Evolutionary conservation across 1,140 invertebrate species (phyloP), one percentile per base, ranked within the genome.

Genomic region (Conopomorpha cramerella): DNA sequence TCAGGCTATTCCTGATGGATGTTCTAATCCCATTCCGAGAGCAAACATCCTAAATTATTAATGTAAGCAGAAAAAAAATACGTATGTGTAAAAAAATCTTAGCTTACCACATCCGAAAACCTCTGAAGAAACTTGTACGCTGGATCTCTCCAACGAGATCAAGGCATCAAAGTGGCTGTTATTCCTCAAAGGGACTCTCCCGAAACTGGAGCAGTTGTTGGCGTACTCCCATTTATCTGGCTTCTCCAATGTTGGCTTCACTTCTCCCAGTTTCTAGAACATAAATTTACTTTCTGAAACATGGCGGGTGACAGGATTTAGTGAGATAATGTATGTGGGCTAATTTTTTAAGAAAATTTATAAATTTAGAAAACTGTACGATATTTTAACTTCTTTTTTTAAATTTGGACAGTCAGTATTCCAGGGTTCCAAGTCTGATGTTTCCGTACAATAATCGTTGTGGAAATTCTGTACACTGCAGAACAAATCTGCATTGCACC

Each of bases 91-190:
- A 30, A n/a, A 28, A 31, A 10, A 43, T 33, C 41, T 43, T 33
- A 72, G 39, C 34, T 55, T 53, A 73, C 68, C 55, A 31, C 68
- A 74, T 27, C 56, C 55, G 39, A 65, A 74, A 0, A 74, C 64
- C 43, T 71, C 70, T 2, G 49, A 39, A 3, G 61, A 45, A 3
- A 71, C 62, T 4, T 71, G 49, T 0, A 65, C 70, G 26, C 70
- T 74, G 30, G 46, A 51, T 1, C 45, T 42, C 1, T 70, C 56
- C 26, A 71, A 38, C 11, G 60, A 59, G 3, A 74, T 48, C 13
- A 55, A 28, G 1, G 53, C 57, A 16, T 62, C 55, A 34, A 70
- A 74, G 39, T 71, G 70, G 17, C 43, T 36, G 30, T 55, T 67
- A 13, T 41, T 44, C 6, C 41, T 39, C 13, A 71, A 33, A 11